These are phyloP conservation scores for Hyalella azteca DNA, from an alignment of 2,888 invertebrate genomes.

Conservation along the genomic window DNA sequence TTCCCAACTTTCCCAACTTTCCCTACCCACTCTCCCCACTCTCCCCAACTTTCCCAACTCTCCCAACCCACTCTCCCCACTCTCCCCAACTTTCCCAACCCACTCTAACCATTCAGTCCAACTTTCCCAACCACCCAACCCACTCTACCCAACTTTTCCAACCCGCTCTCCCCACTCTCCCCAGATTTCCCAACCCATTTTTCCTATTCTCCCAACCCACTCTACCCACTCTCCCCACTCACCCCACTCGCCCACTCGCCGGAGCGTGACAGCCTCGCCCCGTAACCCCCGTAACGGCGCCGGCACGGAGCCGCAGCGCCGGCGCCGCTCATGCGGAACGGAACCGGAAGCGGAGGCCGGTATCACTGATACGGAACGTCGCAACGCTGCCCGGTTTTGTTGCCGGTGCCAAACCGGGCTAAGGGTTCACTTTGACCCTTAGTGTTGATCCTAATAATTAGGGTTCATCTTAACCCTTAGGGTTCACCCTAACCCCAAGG, in stretches of 20 bases:
- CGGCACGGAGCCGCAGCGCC: not conserved
- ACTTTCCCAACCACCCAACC: not conserved
- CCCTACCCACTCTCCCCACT: not conserved
- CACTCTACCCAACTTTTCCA: not conserved
- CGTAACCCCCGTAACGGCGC: not conserved
- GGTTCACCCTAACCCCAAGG: too few species aligned
- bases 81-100: not conserved
- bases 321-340: not conserved
- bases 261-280: not conserved
- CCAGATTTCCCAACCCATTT: not conserved
- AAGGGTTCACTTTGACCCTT: too few species aligned
- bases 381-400: not conserved
- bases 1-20: not conserved
- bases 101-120: not conserved
- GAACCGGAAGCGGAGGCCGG: not conserved
- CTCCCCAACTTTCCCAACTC: too few species aligned
- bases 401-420: not conserved
- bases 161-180: not conserved
- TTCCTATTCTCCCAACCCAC: not conserved
- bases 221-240: not conserved
- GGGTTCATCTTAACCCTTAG: too few species aligned
- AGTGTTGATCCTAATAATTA: too few species aligned
- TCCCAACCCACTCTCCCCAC: not conserved
- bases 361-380: not conserved
- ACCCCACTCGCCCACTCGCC: not conserved